These are phyloP conservation scores for Riparia riparia DNA, from an alignment of 2,113 vertebrate genomes.

Conservation along the genomic window DNA sequence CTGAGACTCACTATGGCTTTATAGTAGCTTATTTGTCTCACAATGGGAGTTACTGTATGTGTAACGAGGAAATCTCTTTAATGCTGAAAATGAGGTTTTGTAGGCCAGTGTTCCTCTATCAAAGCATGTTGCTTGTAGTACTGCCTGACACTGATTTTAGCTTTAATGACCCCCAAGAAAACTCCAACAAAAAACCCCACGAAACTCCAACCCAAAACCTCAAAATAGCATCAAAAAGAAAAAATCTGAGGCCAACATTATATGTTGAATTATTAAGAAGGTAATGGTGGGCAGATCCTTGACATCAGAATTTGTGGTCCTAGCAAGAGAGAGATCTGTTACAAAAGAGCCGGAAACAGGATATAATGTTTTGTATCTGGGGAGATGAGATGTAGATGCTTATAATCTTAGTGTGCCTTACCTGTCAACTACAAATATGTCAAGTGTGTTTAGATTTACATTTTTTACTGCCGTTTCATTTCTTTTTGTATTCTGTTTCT, in stretches of 20 bases:
- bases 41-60: background rate
- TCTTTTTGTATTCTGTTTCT: background rate
- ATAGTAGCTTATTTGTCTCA: conserved; percentile 30
- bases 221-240: background rate
- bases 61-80: background rate
- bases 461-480: background rate
- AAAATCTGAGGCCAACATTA: background rate
- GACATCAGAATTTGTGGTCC: background rate
- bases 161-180: background rate
- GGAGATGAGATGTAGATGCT: background rate
- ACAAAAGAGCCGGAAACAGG: background rate
- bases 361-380: background rate
- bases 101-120: background rate
- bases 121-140: conserved; percentile 15
- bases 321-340: background rate
- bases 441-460: background rate
- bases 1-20: conserved; percentile 13
- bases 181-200: fast-evolving
- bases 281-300: background rate
- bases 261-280: background rate
- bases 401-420: background rate
- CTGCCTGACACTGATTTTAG: background rate
- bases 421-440: background rate
- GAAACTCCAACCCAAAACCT: background rate
- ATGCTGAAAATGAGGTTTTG: conserved; percentile 9